Evolutionary conservation across 2,797 vertebrate genomes (phyloP).

Genomic region (Poeciliopsis gracilis): DNA sequence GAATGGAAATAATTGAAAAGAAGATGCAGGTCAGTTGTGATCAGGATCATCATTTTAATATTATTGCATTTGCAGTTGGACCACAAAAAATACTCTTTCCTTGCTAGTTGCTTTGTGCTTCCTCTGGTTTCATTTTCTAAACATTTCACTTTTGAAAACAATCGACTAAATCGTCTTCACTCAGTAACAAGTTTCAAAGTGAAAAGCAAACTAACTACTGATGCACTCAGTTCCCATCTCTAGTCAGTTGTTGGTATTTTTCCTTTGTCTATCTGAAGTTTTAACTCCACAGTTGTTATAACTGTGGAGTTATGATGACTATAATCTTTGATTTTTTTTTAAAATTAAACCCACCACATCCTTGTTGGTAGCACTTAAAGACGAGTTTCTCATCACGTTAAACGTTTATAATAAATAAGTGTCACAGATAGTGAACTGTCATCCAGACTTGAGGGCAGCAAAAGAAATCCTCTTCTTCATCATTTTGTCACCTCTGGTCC

Average conservation of each 20-base stretch:
- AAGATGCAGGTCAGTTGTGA: too few relatives aligned
- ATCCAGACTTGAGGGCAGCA: background rate
- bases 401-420: slow-evolving; percentile 33
- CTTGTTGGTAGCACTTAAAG: slow-evolving; percentile 34
- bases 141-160: too few relatives aligned
- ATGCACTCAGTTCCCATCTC: background rate
- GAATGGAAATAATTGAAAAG: too few relatives aligned
- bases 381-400: slow-evolving; percentile 14
- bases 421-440: slow-evolving; percentile 7
- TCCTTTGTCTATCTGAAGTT: background rate
- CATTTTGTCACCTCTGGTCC: background rate
- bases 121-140: background rate
- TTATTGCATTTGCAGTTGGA: too few relatives aligned
- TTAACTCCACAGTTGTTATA: background rate
- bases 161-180: background rate
- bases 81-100: background rate
- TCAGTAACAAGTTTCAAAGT: background rate
- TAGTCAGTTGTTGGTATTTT: background rate
- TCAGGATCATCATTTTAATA: too few relatives aligned
- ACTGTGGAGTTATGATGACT: background rate
- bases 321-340: background rate
- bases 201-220: background rate
- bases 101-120: background rate
- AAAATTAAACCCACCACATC: slow-evolving; percentile 21
- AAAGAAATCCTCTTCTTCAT: background rate